These are phyloP conservation scores for Balearica regulorum DNA, from an alignment of 2,797 vertebrate genomes.

Conservation along the genomic window DNA sequence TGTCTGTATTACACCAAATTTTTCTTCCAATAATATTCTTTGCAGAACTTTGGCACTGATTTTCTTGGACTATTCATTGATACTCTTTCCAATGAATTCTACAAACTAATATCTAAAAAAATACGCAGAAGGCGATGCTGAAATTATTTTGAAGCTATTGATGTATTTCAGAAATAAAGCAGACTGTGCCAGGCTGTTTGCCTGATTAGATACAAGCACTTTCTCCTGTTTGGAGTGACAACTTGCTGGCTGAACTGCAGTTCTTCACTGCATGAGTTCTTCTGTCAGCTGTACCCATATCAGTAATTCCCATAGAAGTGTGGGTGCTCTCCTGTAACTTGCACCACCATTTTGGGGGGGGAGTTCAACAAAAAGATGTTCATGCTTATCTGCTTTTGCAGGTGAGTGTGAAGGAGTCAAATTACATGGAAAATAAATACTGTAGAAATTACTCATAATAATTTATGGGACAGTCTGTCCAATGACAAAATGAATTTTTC, in stretches of 20 bases:
- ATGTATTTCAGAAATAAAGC: neutral
- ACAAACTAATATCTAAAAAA: neutral
- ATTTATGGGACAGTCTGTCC: neutral
- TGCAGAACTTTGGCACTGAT: neutral
- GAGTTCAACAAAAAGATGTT: neutral
- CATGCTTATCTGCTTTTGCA: neutral
- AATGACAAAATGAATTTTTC: neutral
- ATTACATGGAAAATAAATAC: neutral
- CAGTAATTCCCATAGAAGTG: neutral
- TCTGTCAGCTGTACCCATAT: neutral
- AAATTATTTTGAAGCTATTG: neutral
- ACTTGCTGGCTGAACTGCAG: neutral
- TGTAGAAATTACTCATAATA: neutral
- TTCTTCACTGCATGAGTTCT: neutral
- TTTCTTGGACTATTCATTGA: neutral
- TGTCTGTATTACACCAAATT: neutral
- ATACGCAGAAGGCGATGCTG: neutral
- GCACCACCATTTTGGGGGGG: neutral
- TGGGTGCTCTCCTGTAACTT: fast-evolving
- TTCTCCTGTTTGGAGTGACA: neutral
- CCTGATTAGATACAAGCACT: neutral
- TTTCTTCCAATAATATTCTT: neutral
- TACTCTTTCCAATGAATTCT: neutral
- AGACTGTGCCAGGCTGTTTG: neutral
- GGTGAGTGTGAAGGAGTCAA: neutral